Conservation (phyloP, 2,888 invertebrate species). For the Ormyrus rosae region DNA sequence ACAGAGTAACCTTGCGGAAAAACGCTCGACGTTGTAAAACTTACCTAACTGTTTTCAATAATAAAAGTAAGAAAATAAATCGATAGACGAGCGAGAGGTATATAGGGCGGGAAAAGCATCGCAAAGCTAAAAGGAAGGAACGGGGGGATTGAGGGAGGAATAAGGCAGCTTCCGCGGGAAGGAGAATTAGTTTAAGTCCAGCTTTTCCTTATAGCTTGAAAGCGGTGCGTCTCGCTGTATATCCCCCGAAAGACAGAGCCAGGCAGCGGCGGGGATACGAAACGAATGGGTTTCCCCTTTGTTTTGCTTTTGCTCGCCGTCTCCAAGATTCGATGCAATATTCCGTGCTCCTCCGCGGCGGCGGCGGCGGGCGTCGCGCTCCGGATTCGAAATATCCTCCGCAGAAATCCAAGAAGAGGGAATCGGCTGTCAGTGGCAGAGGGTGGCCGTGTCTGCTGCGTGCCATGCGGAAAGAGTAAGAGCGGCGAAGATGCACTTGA, state of each 20-base stretch:
- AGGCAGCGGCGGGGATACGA: not conserved
- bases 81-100: not conserved
- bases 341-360: not conserved
- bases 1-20: constrained; percentile 59
- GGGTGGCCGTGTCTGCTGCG: not conserved
- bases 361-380: not conserved
- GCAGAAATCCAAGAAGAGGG: constrained; percentile 1
- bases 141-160: not conserved
- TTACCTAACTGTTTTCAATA: not conserved
- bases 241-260: too few species aligned
- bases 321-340: constrained; percentile 39
- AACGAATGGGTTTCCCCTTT: constrained; percentile 14
- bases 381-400: constrained; percentile 29
- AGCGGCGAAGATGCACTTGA: not conserved
- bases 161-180: not conserved
- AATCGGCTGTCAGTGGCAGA: constrained; percentile 28
- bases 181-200: constrained; percentile 30
- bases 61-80: not conserved
- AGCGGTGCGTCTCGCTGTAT: not conserved
- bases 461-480: not conserved
- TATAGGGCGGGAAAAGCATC: not conserved
- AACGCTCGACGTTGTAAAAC: constrained; percentile 1
- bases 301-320: constrained; percentile 32
- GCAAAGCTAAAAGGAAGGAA: not conserved
- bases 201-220: not conserved